Base-by-base conservation (phyloP, 2,113 vertebrate species). In the Ochotona curzoniae region DNA sequence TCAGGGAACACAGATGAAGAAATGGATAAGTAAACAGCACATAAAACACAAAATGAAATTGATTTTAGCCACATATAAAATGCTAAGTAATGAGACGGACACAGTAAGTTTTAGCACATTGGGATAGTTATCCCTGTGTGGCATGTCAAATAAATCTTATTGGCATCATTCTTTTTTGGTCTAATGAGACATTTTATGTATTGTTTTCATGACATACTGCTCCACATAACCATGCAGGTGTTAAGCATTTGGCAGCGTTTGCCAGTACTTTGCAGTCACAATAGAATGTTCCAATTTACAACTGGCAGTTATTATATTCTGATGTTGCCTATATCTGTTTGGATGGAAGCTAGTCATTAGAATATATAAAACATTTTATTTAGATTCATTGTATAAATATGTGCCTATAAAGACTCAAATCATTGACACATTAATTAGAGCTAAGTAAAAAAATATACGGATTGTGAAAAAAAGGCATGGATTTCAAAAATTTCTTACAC, bases 281-380 rank as follows among this genome's bases (percentile, higher is more conserved):
- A 83, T 83, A 32, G 10, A 84, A 3, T 82, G 60, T 89, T 91
- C 15, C 32, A 93, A 57, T 69, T 90, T 79, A 70, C 54, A 85
- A 76, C 23, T 90, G 35, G 11, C 44, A 75, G 44, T 73, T 85
- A 54, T n/a, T 32, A 67, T 83, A 74, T 95, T 66, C 25, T 92
- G 64, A 82, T 76, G 26, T 63, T 95, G 69, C 15, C n/a, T 94
- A 8, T 10, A 74, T 23, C 32, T 90, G 44, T 71, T 70, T 5
- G 1, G 8, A 2, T 2, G 74, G 12, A 94, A 83, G n/a, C 44
- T 21, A 95, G 15, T 35, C 38, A 49, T 38, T 79, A 23, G 49
- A 38, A 93, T 71, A 61, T 21, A 83, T 82, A 86, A 49, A 70
- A 73, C 4, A 49, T 73, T 66, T 93, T 1, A 63, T 94, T 95